These are phyloP conservation scores for Aleiodes alternator DNA, from an alignment of 2,888 invertebrate species.

Conservation along the genomic window DNA sequence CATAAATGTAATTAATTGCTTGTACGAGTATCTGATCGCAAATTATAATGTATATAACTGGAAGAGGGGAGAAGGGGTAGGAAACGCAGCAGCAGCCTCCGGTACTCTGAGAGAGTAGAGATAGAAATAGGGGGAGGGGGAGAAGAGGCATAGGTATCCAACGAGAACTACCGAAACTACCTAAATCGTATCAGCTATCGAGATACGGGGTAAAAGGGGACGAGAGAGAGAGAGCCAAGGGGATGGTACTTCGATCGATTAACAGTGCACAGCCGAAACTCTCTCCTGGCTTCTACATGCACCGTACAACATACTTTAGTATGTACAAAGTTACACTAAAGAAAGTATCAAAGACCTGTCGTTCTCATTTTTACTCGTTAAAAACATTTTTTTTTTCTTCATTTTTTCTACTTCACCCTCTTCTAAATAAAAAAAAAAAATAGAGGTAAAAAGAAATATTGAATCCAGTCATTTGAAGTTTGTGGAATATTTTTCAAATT, in stretches of 20 bases:
- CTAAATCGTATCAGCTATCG: conserved; percentile 49
- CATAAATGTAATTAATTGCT: conserved; percentile 41
- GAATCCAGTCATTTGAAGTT: no score
- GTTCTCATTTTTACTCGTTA: conserved; percentile 20
- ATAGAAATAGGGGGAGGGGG: background rate
- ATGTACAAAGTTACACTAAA: conserved; percentile 40
- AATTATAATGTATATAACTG: conserved; percentile 52
- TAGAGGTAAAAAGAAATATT: conserved; percentile 1
- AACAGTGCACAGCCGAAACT: conserved; percentile 36
- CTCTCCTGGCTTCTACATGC: conserved; percentile 39
- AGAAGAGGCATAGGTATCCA: background rate
- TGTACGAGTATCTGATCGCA: conserved; percentile 39
- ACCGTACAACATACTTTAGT: conserved; percentile 43
- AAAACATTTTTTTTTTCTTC: conserved; percentile 10
- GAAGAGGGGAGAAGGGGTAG: conserved; percentile 25
- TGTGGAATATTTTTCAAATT: no score
- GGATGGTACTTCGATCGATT: conserved; percentile 49
- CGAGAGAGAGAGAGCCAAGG: no score
- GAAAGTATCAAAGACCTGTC: conserved; percentile 29
- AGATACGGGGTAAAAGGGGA: conserved; percentile 41
- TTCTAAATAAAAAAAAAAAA: background rate
- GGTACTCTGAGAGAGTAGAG: conserved; percentile 30
- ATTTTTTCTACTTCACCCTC: no score
- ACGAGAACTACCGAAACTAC: conserved; percentile 21
- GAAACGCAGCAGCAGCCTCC: conserved; percentile 38